Conservation (phyloP, 2,113 vertebrate genomes). For the Xerus inauris region DNA sequence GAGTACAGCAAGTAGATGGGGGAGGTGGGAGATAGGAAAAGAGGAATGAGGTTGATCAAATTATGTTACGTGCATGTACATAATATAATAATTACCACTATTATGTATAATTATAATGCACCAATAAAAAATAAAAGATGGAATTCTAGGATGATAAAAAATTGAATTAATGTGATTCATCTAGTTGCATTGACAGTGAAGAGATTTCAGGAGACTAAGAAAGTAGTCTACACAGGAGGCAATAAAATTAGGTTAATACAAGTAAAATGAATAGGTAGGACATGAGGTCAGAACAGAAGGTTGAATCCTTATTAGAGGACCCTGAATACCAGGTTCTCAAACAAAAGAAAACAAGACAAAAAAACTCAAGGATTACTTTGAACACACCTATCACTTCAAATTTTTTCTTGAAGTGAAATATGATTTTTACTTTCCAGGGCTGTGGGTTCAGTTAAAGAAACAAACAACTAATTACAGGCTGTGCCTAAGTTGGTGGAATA, state of each 20-base stretch:
- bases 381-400: background rate
- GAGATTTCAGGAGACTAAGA: background rate
- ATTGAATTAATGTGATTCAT: background rate
- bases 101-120: no score
- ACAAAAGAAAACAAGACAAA: background rate
- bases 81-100: no score
- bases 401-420: conserved; percentile 20
- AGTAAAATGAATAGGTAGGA: background rate
- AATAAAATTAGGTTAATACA: background rate
- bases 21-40: no score
- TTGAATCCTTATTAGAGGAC: background rate
- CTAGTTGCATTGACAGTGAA: background rate
- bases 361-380: background rate
- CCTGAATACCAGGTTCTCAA: background rate
- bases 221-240: background rate
- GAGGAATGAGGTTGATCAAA: no score
- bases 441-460: background rate
- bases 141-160: no score
- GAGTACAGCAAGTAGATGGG: no score
- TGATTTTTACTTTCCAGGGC: background rate
- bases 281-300: background rate
- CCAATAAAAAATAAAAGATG: no score
- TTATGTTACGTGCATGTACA: no score
- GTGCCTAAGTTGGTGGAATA: background rate
- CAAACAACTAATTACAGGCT: background rate